phyloP scores from a whole-genome alignment of 1,140 invertebrate species.

The Leguminivora glycinivorella region DNA sequence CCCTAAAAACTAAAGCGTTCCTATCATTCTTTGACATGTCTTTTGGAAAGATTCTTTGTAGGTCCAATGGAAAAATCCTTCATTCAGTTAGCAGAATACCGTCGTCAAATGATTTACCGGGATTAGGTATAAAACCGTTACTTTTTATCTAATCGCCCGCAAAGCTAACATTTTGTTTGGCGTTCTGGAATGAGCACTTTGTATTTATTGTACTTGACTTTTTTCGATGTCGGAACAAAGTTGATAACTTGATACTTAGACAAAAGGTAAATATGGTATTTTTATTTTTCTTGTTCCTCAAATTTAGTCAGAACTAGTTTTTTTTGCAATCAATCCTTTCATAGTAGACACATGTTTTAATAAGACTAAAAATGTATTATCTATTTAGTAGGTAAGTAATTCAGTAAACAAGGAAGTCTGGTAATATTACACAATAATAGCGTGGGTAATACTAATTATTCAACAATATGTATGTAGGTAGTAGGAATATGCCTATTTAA shows the following conservation, averaged over 20 bases:
- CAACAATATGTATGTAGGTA: no score
- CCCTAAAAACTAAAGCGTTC: no score
- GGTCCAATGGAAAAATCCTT: neutral
- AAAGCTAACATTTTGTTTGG: slow-evolving; percentile 7
- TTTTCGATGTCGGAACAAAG: neutral
- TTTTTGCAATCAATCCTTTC: no score
- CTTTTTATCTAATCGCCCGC: neutral
- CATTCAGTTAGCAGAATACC: neutral
- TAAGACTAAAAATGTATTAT: no score
- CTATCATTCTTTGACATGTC: slow-evolving; percentile 44
- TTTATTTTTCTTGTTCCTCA: neutral
- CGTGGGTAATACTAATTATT: no score
- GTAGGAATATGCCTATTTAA: no score
- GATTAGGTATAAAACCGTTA: neutral
- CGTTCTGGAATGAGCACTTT: slow-evolving; percentile 8
- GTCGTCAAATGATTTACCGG: neutral
- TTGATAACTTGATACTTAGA: neutral
- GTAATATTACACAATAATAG: no score
- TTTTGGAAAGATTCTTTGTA: slow-evolving; percentile 38
- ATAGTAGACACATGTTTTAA: no score
- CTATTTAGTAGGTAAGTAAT: no score
- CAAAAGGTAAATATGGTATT: neutral
- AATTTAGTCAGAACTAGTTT: neutral
- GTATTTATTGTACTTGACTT: neutral
- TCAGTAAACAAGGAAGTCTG: no score